These are phyloP conservation scores for Aphodius granarius DNA, from an alignment of 2,888 invertebrate genomes.

Conservation along the genomic window DNA sequence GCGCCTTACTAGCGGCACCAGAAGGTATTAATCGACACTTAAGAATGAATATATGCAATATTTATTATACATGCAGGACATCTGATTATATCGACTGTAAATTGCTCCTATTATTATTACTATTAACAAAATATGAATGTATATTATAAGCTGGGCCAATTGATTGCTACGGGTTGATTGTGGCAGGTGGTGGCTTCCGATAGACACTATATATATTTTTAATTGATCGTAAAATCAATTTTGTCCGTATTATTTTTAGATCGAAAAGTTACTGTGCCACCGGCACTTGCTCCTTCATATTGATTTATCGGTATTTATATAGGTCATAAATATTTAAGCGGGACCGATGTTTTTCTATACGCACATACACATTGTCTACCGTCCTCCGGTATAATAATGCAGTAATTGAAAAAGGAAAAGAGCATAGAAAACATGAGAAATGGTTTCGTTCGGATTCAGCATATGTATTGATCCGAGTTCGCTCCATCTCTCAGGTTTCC, in stretches of 20 bases:
- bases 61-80: no score
- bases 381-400: neutral
- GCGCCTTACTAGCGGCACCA: no score
- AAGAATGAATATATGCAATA: no score
- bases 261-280: slow-evolving; percentile 13
- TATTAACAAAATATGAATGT: no score
- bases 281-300: neutral
- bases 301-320: slow-evolving; percentile 21
- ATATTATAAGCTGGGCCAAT: no score
- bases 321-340: slow-evolving; percentile 13
- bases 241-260: slow-evolving; percentile 13
- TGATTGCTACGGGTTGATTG: neutral
- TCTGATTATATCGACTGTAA: no score
- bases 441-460: slow-evolving; percentile 33
- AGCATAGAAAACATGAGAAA: neutral
- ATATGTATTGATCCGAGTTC: slow-evolving; percentile 47
- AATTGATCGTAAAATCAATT: neutral
- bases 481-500: slow-evolving; percentile 43
- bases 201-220: neutral
- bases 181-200: neutral
- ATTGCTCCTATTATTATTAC: no score
- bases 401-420: neutral
- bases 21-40: no score
- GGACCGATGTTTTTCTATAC: neutral
- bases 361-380: neutral